Base-by-base conservation (phyloP, 1,140 invertebrate species). In the Trichonephila inaurata region DNA sequence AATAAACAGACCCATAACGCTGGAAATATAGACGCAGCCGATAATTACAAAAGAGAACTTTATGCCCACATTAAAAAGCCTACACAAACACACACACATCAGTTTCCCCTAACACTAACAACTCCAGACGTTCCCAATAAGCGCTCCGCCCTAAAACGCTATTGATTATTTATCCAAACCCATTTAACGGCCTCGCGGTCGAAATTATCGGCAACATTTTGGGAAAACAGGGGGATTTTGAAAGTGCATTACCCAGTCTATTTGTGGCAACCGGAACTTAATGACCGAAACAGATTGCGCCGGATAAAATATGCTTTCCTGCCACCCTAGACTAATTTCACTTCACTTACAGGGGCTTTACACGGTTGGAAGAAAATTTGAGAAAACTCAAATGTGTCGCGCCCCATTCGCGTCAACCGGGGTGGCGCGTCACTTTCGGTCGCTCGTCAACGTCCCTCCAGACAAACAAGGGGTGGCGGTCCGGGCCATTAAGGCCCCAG, bases 391-490 rank as follows among this genome's bases (percentile, higher is more conserved):
- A 85, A 85, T 58, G 2, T 85, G 83, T 85, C 83, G 83, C 44
- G 83, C 24, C 51, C 51, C 19, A 85, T 85, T 60, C 44, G 8
- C 44, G 51, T 85, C 83, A 85, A 85, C 12, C 14, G 86, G 61
- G 60, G 62, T 10, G 33, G 60, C 60, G 86, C 61, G 86, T 88
- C 86, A 88, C 86, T 88, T 60, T 88, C 33, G 61, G 86, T 88
- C 28, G 28, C 40, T 58, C 82, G 82, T 64, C 60, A 64, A 64
- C 33, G 10, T 12, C 28, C 14, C n/a, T 88, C 40, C 44, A 51
- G 82, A 58, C 86, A 88, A 88, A 88, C 86, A 61, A 88, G 24
- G 14, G 86, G 21, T 62, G 86, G 86, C 86, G 86, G 40, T n/a
- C 72, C 72, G 72, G 28, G 28, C 72, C 72, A 77, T 77, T 77